phyloP scores from a whole-genome alignment of 2,888 invertebrate genomes.

The Matsumyia berberina region DNA sequence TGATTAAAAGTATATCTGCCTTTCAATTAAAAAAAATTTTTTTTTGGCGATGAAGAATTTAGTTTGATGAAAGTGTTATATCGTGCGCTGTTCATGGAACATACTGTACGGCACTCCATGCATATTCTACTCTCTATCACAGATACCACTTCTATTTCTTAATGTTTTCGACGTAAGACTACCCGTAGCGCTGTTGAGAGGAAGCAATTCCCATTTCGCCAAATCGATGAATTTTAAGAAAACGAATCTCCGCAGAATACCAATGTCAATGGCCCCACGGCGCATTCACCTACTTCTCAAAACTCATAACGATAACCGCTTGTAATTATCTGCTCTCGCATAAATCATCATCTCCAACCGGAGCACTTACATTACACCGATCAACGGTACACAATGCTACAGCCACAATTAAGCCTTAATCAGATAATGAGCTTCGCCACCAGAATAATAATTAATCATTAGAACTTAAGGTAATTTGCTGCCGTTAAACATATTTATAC shows the following conservation, averaged over 20 bases:
- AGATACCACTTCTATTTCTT: too few relatives aligned
- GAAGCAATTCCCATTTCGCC: background rate
- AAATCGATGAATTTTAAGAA: background rate
- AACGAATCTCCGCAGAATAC: background rate
- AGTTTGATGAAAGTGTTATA: too few relatives aligned
- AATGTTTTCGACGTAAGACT: too few relatives aligned
- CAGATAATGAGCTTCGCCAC: conserved; percentile 12
- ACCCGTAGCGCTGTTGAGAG: background rate
- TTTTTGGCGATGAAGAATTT: too few relatives aligned
- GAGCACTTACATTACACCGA: background rate
- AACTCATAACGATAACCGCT: conserved; percentile 21
- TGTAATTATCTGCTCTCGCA: conserved; percentile 24
- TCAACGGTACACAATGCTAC: background rate
- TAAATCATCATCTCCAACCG: conserved; percentile 19
- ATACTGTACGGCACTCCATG: too few relatives aligned
- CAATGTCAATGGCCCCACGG: conserved; percentile 11
- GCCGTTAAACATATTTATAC: conserved; percentile 16
- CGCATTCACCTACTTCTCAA: conserved; percentile 18
- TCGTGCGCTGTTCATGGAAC: too few relatives aligned
- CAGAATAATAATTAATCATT: conserved; percentile 35
- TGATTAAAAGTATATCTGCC: too few relatives aligned
- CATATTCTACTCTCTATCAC: too few relatives aligned
- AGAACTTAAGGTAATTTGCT: conserved; percentile 37
- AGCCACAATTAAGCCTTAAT: conserved; percentile 20
- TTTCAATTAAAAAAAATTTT: too few relatives aligned